Evolutionary conservation across 2,888 invertebrate genomes (phyloP), one percentile per base, ranked within the genome.

Genomic region (Drosophila anomalata): DNA sequence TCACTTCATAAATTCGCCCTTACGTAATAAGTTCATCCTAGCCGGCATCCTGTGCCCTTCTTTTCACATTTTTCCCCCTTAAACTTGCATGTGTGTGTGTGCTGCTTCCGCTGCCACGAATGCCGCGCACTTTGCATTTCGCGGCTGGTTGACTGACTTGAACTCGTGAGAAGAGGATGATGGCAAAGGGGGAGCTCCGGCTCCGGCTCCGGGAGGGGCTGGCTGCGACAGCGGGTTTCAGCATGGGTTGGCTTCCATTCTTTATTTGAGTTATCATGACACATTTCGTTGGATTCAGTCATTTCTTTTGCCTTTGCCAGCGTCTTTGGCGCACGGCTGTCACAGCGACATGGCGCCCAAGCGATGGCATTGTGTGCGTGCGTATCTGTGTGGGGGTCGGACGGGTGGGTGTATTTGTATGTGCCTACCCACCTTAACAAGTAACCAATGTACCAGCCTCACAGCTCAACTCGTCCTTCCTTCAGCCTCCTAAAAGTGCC

Each of bases 251-350:
- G 48, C 53, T 80, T 86, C 82, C 76, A 87, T 84, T 86, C 87
- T 83, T 86, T 83, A 83, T 88, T 88, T 83, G 87, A 84, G 88
- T 84, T 84, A 84, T 84, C 84, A 88, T 84, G 84, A 84, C 88
- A 84, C 84, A 88, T 84, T 84, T 84, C 87, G 86, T 73, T 88
- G 88, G 77, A 84, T 88, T 88, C 89, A 88, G 87, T 87, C 87
- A 88, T 88, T 88, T 87, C 88, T 80, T 86, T 83, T 63, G 59
- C 75, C 44, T 36, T 47, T 17, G 62, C 63, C 67, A 68, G 76
- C 88, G 67, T 87, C 84, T 83, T 86, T 79, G 67, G 83, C 75
- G 71, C 68, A 79, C 69, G 87, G 71, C 88, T 88, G 82, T 88
- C 82, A 83, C 71, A 69, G 73, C 87, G 78, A 79, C 87, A 80